Evolutionary conservation across 2,797 vertebrate species (phyloP).

Genomic region (Chelidonichthys spinosus): DNA sequence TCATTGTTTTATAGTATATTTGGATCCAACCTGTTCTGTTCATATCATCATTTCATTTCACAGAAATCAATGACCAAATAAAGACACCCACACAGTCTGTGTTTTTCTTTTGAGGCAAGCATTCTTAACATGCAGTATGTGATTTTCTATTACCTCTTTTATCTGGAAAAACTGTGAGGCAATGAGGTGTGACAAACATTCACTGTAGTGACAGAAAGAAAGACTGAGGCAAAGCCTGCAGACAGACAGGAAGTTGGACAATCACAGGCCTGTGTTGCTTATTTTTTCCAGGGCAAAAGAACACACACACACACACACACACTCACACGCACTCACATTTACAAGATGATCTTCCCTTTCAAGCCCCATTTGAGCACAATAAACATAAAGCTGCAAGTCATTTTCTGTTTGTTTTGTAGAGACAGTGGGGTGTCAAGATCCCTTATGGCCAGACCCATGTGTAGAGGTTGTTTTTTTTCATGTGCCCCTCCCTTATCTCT

Average conservation of each 20-base stretch:
- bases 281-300: constrained; percentile 35
- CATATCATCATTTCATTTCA: neutral
- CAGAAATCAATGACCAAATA: neutral
- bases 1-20: constrained; percentile 24
- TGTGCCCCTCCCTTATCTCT: constrained; percentile 26
- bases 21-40: neutral
- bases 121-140: neutral
- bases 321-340: constrained; percentile 28
- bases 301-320: constrained; percentile 20
- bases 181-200: constrained; percentile 30
- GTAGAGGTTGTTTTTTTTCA: constrained; percentile 24
- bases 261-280: constrained; percentile 23
- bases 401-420: constrained; percentile 48
- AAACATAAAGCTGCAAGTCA: constrained; percentile 43
- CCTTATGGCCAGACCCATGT: constrained; percentile 18
- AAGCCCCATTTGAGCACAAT: constrained; percentile 48
- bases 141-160: constrained; percentile 21
- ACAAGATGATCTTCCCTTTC: constrained; percentile 36
- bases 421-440: constrained; percentile 35
- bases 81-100: neutral
- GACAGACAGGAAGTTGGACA: constrained; percentile 2
- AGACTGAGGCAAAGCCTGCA: neutral
- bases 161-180: neutral
- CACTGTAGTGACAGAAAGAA: neutral
- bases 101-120: neutral